Evolutionary conservation across 2,797 vertebrate species (phyloP).

Genomic region (Peromyscus eremicus): DNA sequence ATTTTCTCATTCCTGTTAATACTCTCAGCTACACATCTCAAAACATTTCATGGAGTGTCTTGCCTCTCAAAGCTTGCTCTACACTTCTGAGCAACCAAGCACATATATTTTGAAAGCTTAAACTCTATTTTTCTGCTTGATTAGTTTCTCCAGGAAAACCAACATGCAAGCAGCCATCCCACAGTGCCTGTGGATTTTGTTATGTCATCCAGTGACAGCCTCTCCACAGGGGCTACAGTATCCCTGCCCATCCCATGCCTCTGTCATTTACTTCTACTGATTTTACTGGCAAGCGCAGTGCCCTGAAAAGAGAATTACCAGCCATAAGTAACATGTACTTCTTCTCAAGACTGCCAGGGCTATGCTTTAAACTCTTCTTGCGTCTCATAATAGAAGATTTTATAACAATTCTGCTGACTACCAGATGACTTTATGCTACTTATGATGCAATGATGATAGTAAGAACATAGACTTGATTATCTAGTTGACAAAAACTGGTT

Average conservation of each 20-base stretch:
- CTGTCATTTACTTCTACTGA: constrained; percentile 59
- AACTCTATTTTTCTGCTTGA: constrained; percentile 51
- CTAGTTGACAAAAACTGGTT: constrained; percentile 11
- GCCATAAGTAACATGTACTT: constrained; percentile 28
- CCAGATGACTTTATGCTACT: constrained; percentile 19
- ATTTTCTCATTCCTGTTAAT: neutral
- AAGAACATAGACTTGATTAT: constrained; percentile 61
- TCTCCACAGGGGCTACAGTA: neutral
- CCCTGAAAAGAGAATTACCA: constrained; percentile 43
- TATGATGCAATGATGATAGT: neutral
- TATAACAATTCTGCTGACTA: neutral
- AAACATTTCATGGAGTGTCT: neutral
- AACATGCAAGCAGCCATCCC: neutral
- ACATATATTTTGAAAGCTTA: neutral
- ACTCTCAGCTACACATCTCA: neutral
- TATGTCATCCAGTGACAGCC: neutral
- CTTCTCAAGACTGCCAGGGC: neutral
- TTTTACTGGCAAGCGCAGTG: constrained; percentile 31
- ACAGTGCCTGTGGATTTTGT: neutral
- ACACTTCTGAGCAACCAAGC: constrained; percentile 7
- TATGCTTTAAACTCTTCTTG: constrained; percentile 57
- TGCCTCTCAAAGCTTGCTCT: neutral
- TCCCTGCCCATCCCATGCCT: neutral
- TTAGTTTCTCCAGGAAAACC: constrained; percentile 15
- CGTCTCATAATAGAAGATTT: neutral